Evolutionary conservation across 2,113 vertebrate species (phyloP).

Genomic region (Catharus minimus): DNA sequence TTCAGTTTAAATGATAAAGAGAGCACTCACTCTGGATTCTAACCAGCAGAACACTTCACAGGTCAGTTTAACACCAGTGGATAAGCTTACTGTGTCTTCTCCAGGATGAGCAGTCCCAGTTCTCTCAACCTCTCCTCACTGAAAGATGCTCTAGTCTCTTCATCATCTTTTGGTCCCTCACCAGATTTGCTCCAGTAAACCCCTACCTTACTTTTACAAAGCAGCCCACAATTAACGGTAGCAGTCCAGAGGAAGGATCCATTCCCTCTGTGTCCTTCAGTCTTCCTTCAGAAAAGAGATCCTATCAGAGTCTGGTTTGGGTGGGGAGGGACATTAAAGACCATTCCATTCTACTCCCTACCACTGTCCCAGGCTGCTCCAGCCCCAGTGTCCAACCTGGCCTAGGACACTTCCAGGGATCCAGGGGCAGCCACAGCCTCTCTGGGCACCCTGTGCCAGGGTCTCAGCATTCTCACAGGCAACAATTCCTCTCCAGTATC

Average conservation of each 20-base stretch:
- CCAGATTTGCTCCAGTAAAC: background rate
- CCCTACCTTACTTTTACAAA: rapidly evolving
- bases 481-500: rapidly evolving
- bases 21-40: background rate
- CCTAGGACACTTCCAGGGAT: background rate
- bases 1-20: background rate
- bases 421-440: background rate
- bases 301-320: background rate
- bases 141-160: background rate
- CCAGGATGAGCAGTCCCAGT: background rate
- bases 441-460: background rate
- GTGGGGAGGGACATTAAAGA: background rate
- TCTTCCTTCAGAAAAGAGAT: background rate
- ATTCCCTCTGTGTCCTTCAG: background rate
- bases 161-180: rapidly evolving
- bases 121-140: background rate
- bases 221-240: rapidly evolving
- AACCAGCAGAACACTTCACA: background rate
- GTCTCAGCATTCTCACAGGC: rapidly evolving
- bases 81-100: background rate
- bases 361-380: rapidly evolving
- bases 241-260: background rate
- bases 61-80: background rate
- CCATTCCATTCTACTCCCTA: rapidly evolving
- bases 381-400: rapidly evolving